Evolutionary conservation across 1,140 invertebrate species (phyloP).

Genomic region (Bombus confusus): DNA sequence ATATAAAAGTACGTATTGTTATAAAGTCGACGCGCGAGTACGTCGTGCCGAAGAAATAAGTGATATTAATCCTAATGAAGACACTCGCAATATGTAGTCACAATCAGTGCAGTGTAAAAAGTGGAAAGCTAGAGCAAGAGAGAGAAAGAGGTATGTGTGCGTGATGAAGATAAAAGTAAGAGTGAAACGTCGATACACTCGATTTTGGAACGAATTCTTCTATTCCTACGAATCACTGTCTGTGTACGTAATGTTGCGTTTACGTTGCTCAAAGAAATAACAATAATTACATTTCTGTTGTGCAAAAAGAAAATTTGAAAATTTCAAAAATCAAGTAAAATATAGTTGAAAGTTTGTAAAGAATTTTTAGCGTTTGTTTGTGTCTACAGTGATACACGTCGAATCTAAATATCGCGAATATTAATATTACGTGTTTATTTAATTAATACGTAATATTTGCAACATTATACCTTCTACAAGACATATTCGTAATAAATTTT

Average conservation of each 20-base stretch:
- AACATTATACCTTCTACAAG: not conserved
- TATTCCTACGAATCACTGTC: not conserved
- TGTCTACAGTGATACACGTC: no score
- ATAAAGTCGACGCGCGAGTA: slow-evolving; percentile 75
- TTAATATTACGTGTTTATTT: no score
- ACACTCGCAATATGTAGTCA: slow-evolving; percentile 58
- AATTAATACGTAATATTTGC: not conserved
- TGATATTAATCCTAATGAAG: slow-evolving; percentile 82
- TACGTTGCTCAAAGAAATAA: no score
- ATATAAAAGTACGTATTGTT: slow-evolving; percentile 80
- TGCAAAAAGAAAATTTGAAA: not conserved
- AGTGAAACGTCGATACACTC: slow-evolving; percentile 13
- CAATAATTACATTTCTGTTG: not conserved
- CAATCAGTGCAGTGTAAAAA: slow-evolving; percentile 68
- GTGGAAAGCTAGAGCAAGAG: slow-evolving; percentile 47
- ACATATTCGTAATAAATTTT: not conserved
- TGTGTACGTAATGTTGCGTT: not conserved
- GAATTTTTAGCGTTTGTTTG: not conserved
- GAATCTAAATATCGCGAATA: no score
- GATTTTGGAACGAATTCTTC: slow-evolving; percentile 24
- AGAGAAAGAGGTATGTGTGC: slow-evolving; percentile 7
- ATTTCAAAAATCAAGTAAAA: no score
- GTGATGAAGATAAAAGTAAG: not conserved
- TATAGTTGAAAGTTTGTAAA: not conserved
- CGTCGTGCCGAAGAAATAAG: slow-evolving; percentile 77